Evolutionary conservation across 2,888 invertebrate species (phyloP), one percentile per base, ranked within the genome.

Genomic region (Argyresthia goedartella): DNA sequence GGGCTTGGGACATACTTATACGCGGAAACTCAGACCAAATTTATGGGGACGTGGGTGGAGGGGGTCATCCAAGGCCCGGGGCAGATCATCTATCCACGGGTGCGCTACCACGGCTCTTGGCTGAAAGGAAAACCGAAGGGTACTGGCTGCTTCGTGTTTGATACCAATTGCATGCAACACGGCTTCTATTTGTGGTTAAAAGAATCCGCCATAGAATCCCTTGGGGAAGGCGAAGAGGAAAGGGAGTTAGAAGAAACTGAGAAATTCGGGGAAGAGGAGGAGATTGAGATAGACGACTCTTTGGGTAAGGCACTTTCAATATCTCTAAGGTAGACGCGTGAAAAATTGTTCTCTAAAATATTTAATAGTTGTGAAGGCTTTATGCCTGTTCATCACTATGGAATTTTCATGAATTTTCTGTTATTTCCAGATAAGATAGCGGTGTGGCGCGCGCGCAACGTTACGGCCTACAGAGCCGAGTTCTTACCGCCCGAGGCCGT

Each of bases 1-100:
- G 95, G 95, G 0, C 76, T 93, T n/a, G 95, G 95, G 4, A 92
- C 91, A 0, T 95, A 95, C 69, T 89, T 88, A 43, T 92, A 90
- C 62, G 88, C 89, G 0, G 80, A 88, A 36, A 79, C 85, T 48
- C 89, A 89, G 52, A 85, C 89, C 6, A 89, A 89, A 62, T 90
- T 90, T 59, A 89, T 90, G 88, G 95, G 91, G 46, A 94, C 91
- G 48, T 95, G 91, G 96, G 89, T 87, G 59, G 88, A 90, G 64
- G 95, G 94, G 33, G 79, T 84, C 36, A 93, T 92, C 76, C 90
- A 91, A 69, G 95, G 93, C 42, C 90, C 92, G 0, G 94, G 93
- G 0, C 92, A 94, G 69, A 76, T 94, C 1, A 89, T 91, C 49
- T 91, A 92, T 59, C 89, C 90, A 0, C 77, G 89, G 8, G 90